Base-by-base conservation (phyloP, 92 coral and sea anemone genomes). In the Parazoanthus swiftii region DNA sequence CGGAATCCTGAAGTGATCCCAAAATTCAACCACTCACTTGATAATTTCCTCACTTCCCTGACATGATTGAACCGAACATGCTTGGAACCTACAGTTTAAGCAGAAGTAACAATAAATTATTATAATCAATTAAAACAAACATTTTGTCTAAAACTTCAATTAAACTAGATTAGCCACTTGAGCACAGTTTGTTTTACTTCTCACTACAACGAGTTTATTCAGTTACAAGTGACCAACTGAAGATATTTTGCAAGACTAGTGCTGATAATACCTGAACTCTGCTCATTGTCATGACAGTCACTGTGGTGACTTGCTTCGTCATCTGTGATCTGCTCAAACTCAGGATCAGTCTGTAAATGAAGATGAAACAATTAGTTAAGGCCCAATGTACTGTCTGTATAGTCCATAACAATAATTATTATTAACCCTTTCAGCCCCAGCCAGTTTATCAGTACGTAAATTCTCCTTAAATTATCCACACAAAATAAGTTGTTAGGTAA, bases 321-420 rank as follows among this genome's bases (percentile, higher is more conserved):
- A 86, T 94, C 95, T 44, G 98, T 93, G 68, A 93, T 77, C 85
- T 90, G 91, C 74, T 93, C 98, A 94, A 93, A 93, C n/a, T 85
- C 81, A 18, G 98, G 89, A 48, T 94, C 95, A 43, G 92, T 89
- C 98, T 94, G 38, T 48, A 79, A 25, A 9, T 63, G 14, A 8
- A 63, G 70, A 63, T 63, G 70, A 63, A 63, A 18, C 6, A 3
- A 20, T 63, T 21, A 63, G 26, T 63, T 63, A 26, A 63, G 14
- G 68, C 3, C 16, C 18, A 18, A 4, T 46, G 58, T 51, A 29
- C 33, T 29, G 33, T 29, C 33, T 29, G 0, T 51, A 63, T 29
- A 63, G 2, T 63, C 70, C 25, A 63, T 58, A 58, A 18, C 4
- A 11, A 54, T 15, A 13, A 54, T 54, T 54, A 54, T 15, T 2